Percentiles rank a stretch among this genome's conserved stretches.
phyloP scores from a whole-genome alignment of 2,113 vertebrate genomes.

The Copsychus sechellarum region DNA sequence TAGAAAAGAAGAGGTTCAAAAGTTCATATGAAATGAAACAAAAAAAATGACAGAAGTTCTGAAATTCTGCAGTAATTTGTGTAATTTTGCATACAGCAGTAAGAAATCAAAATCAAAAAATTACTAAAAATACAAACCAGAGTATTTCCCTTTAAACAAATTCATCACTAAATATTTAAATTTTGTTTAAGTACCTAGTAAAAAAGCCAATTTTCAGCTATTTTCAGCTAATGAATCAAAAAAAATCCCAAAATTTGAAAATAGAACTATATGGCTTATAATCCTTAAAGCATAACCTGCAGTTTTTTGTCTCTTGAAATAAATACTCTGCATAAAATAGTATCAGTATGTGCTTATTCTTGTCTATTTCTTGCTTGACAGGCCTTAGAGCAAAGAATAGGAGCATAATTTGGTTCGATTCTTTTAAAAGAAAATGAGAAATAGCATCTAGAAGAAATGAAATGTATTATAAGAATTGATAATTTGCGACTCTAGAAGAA shows the following conservation, averaged over 20 bases:
- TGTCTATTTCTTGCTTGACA: neutral
- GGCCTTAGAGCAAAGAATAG: neutral
- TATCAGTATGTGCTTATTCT: neutral
- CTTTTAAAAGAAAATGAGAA: neutral
- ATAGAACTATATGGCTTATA: neutral
- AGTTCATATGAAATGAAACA: neutral
- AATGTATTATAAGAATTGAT: neutral
- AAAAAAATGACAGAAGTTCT: neutral
- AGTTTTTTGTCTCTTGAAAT: neutral
- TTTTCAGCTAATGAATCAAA: neutral
- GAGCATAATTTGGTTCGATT: neutral
- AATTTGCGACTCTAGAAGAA: neutral
- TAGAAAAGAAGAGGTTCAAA: neutral
- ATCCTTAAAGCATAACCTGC: neutral
- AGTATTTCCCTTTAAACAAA: neutral
- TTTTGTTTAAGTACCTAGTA: neutral
- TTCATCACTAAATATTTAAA: neutral
- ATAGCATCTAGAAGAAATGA: neutral
- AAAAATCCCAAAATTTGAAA: neutral
- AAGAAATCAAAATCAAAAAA: neutral
- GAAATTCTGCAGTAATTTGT: neutral
- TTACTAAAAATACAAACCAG: rapidly evolving
- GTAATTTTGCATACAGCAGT: neutral
- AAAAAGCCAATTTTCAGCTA: neutral
- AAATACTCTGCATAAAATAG: neutral